Percentiles rank a stretch among this genome's conserved stretches.
These are phyloP conservation scores for Crepidodera aurea DNA, from an alignment of 2,888 invertebrate genomes.

Conservation along the genomic window DNA sequence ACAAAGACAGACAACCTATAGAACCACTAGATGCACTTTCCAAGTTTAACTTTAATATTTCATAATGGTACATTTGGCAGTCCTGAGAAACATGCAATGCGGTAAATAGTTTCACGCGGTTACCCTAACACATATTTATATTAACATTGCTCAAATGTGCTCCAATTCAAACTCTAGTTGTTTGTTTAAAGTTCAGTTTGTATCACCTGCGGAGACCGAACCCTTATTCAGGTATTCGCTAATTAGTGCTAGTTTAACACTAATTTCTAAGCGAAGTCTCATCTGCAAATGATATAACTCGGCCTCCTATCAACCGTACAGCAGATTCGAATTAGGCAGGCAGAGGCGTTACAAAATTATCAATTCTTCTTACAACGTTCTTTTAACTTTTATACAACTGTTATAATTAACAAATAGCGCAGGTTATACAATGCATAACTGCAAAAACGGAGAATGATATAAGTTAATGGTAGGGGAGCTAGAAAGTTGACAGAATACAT, in stretches of 20 bases:
- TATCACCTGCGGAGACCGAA: slow-evolving; percentile 25
- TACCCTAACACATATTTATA: slow-evolving; percentile 18
- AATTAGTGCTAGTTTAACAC: slow-evolving; percentile 24
- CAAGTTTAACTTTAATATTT: background rate
- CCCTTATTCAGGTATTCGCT: slow-evolving; percentile 31
- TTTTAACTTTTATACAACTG: too few species aligned
- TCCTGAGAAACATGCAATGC: background rate
- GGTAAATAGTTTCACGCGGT: slow-evolving; percentile 11
- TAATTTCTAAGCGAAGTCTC: background rate
- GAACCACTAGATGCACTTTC: too few species aligned
- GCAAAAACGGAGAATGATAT: too few species aligned
- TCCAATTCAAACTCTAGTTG: slow-evolving; percentile 43
- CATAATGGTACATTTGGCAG: background rate
- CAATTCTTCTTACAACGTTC: too few species aligned
- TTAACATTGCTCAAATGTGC: slow-evolving; percentile 27
- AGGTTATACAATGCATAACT: too few species aligned
- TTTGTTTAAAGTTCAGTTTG: slow-evolving; percentile 46
- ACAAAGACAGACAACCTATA: too few species aligned
- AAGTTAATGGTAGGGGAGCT: too few species aligned
- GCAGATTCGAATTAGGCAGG: too few species aligned
- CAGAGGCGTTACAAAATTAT: too few species aligned
- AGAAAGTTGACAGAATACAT: too few species aligned
- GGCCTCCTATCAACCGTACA: background rate
- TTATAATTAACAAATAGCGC: too few species aligned
- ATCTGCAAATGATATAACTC: slow-evolving; percentile 5